Percentiles rank a stretch among this genome's conserved stretches.
phyloP scores from a whole-genome alignment of 2,113 vertebrate species.

The Merops nubicus region DNA sequence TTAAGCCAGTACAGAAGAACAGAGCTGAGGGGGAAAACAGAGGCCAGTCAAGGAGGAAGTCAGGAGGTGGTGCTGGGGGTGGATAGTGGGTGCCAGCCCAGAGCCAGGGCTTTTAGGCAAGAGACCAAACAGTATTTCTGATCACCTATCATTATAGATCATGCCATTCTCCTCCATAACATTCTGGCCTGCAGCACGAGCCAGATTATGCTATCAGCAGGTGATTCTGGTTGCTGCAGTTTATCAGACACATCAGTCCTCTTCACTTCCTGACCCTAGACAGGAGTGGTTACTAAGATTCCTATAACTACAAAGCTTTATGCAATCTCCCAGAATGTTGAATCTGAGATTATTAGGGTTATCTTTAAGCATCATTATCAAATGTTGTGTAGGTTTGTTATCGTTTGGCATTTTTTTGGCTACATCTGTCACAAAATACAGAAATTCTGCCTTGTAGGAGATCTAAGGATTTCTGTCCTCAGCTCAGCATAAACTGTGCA shows the following conservation, averaged over 20 bases:
- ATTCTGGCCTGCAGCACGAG: not conserved
- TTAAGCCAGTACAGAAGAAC: not conserved
- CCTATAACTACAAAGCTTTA: conserved; percentile 12
- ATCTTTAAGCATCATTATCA: not conserved
- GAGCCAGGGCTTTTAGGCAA: not conserved
- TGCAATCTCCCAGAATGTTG: not conserved
- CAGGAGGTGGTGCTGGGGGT: not conserved
- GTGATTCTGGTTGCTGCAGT: not conserved
- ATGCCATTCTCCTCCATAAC: not conserved
- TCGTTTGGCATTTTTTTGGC: not conserved
- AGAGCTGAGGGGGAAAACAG: not conserved
- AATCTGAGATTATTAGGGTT: not conserved
- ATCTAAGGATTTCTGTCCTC: conserved; percentile 16
- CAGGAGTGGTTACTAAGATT: not conserved
- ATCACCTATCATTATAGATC: not conserved
- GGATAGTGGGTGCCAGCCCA: not conserved
- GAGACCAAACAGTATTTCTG: not conserved
- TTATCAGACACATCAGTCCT: not conserved
- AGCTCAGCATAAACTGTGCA: not conserved
- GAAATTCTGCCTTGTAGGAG: not conserved
- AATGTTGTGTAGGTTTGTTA: not conserved
- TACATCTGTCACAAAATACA: not conserved
- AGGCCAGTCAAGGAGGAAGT: not conserved
- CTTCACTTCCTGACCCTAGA: not conserved
- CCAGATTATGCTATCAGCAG: not conserved